A percentile compares a stretch with the other conserved stretches of the same genome.
Evolutionary conservation across 2,797 vertebrate genomes (phyloP).

Genomic region (Ibycter americanus): DNA sequence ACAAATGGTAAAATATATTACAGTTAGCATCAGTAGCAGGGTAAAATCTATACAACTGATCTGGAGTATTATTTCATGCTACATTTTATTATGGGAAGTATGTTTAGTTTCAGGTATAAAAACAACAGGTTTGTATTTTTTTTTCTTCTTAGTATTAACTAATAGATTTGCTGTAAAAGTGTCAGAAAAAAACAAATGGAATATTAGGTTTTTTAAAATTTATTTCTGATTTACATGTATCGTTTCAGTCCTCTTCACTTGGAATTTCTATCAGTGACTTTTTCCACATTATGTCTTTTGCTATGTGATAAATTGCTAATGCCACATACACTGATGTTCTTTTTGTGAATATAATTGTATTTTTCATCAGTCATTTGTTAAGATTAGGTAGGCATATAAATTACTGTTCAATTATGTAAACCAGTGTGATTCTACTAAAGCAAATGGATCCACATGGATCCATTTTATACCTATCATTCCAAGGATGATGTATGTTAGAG

Average conservation of each 20-base stretch:
- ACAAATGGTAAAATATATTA: not conserved
- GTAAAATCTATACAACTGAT: not conserved
- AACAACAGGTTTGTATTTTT: not conserved
- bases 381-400: not conserved
- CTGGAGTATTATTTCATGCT: not conserved
- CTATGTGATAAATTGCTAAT: not conserved
- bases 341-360: not conserved
- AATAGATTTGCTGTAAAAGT: not conserved
- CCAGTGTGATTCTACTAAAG: not conserved
- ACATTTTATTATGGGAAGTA: not conserved
- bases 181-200: not conserved
- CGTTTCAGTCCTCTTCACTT: not conserved
- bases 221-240: not conserved
- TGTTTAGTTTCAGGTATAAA: not conserved
- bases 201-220: not conserved
- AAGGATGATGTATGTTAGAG: not conserved
- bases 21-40: not conserved
- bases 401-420: not conserved
- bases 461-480: not conserved
- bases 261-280: not conserved
- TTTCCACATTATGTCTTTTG: not conserved
- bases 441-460: not conserved
- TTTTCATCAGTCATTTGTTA: not conserved
- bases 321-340: not conserved
- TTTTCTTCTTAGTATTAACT: not conserved